Conservation (phyloP, 2,797 vertebrate species). For the Thamnophis elegans region DNA sequence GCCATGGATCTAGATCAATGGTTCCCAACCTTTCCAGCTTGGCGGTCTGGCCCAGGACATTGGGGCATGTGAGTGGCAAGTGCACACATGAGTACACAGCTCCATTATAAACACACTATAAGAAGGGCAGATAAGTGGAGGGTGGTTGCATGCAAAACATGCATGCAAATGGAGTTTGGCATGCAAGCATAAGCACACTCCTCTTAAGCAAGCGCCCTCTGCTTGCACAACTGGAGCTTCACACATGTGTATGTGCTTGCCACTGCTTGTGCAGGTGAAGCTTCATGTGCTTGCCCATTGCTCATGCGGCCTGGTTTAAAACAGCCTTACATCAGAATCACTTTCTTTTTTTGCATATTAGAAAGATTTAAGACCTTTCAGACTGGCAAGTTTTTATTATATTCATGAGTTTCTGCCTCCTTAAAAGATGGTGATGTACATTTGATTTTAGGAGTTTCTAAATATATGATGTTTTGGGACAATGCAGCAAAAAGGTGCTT, state of each 20-base stretch:
- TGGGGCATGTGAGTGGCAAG: not conserved
- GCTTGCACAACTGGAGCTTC: not conserved
- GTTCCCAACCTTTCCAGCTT: not conserved
- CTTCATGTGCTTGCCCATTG: not conserved
- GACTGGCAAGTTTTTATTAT: not conserved
- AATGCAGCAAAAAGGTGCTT: not conserved
- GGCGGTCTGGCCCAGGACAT: rapidly evolving
- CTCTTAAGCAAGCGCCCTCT: not conserved
- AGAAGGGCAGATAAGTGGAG: not conserved
- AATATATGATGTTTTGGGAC: not conserved
- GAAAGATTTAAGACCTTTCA: not conserved
- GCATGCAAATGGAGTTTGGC: not conserved
- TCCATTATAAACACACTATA: not conserved
- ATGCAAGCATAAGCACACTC: not conserved
- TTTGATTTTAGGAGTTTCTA: not conserved
- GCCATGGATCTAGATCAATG: not conserved
- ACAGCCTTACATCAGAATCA: not conserved
- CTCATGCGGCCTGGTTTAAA: not conserved
- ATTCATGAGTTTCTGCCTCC: not conserved
- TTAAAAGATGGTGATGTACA: not conserved
- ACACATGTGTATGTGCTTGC: not conserved
- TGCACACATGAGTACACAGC: rapidly evolving
- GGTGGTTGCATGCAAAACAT: not conserved
- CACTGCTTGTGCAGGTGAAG: not conserved
- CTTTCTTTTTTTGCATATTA: not conserved